Base-by-base conservation (phyloP, 2,113 vertebrate genomes). In the Manacus vitellinus region DNA sequence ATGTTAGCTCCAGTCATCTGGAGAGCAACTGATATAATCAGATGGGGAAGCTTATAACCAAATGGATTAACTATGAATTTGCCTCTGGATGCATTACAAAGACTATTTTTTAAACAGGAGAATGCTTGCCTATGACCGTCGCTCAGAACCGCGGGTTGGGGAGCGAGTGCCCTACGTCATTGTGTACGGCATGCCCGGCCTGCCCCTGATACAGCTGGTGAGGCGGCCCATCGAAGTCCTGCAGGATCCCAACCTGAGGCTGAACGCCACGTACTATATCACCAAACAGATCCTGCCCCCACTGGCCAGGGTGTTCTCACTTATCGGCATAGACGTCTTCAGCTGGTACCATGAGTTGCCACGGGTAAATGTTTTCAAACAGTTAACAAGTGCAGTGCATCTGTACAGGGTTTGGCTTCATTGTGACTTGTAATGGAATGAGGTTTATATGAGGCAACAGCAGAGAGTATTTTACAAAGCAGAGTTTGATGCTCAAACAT, bases 211-310 rank as follows among this genome's bases (percentile, higher is more conserved):
- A 93, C 99, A 99, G 98, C 98, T 99, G 78, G 99, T 99, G 31
- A 98, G 99, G 10, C 98, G 98, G 62, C 99, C 99, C 39, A 47
- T 98, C 15, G 99, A 99, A 46, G 97, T 99, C 49, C 98, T 99
- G 54, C 99, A 99, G 97, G 99, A 99, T 88, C 97, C 98, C 37
- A 94, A 89, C 80, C 97, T 99, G 74, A 98, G 99, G 77, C 98
- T 99, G 95, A 99, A 99, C 18, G 97, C 99, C 70, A 98, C 98
- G 4, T 99, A 99, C 97, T 99, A 99, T 76, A 99, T 99, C 93
- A 99, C 98, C 97, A 99, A 99, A 95, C 99, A 99, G 90, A 99
- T 99, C 79, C 98, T 99, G 94, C 99, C 99, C 4, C 99, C 99
- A 0, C 97, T 99, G 70, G 98, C 98, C 31, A 98, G 99, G 80